Percentiles rank a stretch among this genome's conserved stretches.
Conservation (phyloP, 2,113 vertebrate genomes). For the Neogobius melanostomus region DNA sequence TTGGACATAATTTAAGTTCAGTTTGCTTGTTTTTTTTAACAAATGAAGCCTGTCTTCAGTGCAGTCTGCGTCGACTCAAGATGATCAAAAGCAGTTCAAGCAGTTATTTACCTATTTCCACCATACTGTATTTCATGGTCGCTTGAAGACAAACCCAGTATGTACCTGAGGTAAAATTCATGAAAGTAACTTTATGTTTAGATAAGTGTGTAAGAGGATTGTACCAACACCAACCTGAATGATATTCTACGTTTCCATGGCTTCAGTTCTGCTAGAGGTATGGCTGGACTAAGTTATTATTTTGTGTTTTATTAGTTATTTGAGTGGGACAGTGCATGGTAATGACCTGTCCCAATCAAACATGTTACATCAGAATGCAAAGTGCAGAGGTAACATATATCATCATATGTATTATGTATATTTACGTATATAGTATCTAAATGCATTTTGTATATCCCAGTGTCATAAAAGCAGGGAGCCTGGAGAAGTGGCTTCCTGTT, state of each 20-base stretch:
- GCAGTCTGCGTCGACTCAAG: constrained; percentile 16
- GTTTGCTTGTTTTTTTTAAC: constrained; percentile 15
- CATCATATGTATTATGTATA: neutral
- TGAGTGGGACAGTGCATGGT: too few species aligned
- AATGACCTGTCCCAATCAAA: too few species aligned
- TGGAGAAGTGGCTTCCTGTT: neutral
- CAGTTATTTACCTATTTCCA: neutral
- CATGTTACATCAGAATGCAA: neutral
- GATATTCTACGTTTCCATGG: too few species aligned
- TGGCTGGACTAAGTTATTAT: too few species aligned
- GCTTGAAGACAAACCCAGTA: too few species aligned
- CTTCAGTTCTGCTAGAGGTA: too few species aligned
- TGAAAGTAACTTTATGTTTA: too few species aligned
- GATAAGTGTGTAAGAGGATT: too few species aligned
- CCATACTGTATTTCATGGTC: too few species aligned
- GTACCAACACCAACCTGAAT: too few species aligned
- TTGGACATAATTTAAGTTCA: constrained; percentile 31
- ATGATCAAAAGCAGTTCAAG: constrained; percentile 20
- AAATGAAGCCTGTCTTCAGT: constrained; percentile 1
- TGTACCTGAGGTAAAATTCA: too few species aligned
- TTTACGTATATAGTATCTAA: neutral
- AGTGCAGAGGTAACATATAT: neutral
- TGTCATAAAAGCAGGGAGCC: constrained; percentile 2
- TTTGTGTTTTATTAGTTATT: too few species aligned
- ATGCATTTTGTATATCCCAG: neutral